Conservation (phyloP, 2,797 vertebrate species). For the Myiothlypis chrysogaster region DNA sequence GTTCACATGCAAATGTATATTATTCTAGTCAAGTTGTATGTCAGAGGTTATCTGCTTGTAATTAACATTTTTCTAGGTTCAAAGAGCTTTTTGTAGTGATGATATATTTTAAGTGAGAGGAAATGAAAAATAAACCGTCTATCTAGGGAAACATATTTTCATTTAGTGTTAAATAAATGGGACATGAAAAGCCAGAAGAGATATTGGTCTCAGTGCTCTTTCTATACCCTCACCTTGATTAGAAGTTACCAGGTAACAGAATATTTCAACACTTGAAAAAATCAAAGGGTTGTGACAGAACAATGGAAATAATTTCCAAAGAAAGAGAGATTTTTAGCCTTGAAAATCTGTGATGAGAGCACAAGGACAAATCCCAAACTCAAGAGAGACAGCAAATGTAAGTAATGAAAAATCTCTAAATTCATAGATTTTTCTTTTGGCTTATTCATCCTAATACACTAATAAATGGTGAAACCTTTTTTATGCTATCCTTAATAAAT, state of each 20-base stretch:
- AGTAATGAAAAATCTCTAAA: background rate
- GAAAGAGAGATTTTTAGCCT: background rate
- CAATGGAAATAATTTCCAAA: background rate
- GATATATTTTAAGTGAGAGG: background rate
- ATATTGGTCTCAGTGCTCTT: background rate
- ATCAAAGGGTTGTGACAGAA: background rate
- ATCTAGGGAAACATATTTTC: background rate
- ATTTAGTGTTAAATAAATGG: background rate
- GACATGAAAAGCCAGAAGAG: background rate
- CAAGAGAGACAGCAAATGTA: background rate
- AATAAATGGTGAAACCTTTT: background rate
- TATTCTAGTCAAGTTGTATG: background rate
- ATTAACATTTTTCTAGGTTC: conserved; percentile 30
- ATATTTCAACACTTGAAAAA: background rate
- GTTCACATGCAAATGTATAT: conserved; percentile 10
- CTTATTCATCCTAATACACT: background rate
- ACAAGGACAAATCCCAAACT: background rate
- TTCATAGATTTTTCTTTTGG: background rate
- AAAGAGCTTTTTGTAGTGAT: background rate
- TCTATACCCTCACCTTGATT: background rate
- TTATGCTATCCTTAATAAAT: background rate
- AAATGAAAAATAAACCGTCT: conserved; percentile 1
- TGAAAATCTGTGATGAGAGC: background rate
- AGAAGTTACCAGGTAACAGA: background rate
- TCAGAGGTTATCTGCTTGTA: conserved; percentile 23